Percentiles rank a stretch among this genome's conserved stretches.
Evolutionary conservation across 2,113 vertebrate species (phyloP).

Genomic region (Cyprinodon tularosa): DNA sequence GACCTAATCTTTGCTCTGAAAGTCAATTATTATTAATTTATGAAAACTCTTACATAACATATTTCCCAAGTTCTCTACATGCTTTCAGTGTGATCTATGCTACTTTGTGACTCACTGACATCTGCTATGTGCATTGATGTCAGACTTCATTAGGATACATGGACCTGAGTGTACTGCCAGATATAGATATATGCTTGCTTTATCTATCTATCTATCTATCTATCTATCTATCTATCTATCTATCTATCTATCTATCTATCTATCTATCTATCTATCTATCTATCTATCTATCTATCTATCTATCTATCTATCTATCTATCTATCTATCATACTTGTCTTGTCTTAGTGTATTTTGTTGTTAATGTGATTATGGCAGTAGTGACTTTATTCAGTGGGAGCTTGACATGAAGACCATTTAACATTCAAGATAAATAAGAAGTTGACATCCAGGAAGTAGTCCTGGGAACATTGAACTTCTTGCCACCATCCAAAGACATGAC

Average conservation of each 20-base stretch:
- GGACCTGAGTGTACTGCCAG: neutral
- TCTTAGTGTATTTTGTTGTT: neutral
- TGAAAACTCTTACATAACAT: constrained; percentile 51
- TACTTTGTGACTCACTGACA: constrained; percentile 62
- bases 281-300: too few species aligned
- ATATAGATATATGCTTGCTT: neutral
- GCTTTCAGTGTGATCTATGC: constrained; percentile 47
- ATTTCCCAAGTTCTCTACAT: constrained; percentile 37
- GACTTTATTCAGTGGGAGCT: neutral
- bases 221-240: too few species aligned
- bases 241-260: too few species aligned
- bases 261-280: too few species aligned
- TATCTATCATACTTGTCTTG: neutral
- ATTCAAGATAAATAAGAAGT: neutral
- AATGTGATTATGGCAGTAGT: neutral
- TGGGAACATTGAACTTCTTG: too few species aligned
- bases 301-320: too few species aligned
- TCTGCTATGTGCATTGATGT: constrained; percentile 46
- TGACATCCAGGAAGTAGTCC: neutral
- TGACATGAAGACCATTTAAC: neutral
- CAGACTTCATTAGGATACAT: constrained; percentile 19
- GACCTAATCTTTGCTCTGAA: neutral
- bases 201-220: too few species aligned
- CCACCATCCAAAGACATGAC: too few species aligned
- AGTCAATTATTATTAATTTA: constrained; percentile 41